A percentile compares a stretch with the other conserved stretches of the same genome.
phyloP scores from a whole-genome alignment of 1,140 invertebrate genomes.

The Rhopalosiphum maidis region DNA sequence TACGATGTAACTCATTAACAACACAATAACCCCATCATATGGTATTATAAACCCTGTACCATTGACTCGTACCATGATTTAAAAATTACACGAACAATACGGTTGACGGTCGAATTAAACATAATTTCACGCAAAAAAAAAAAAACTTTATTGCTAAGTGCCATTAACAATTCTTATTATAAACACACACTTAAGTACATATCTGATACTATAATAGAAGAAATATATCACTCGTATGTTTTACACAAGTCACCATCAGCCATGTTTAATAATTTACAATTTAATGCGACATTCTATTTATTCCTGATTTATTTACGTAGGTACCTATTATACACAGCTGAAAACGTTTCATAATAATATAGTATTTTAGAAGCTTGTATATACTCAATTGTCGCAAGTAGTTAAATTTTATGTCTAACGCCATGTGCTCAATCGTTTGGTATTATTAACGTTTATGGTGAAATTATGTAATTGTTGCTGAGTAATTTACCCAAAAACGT shows the following conservation, averaged over 20 bases:
- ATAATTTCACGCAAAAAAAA: not conserved
- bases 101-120: not conserved
- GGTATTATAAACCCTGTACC: not conserved
- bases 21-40: not conserved
- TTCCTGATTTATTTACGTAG: not conserved
- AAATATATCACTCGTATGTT: not conserved
- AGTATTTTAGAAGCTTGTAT: not conserved
- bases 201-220: not conserved
- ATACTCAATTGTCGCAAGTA: not conserved
- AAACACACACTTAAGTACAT: not conserved
- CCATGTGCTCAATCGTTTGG: not conserved
- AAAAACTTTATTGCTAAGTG: not conserved
- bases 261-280: not conserved
- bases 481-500: not conserved
- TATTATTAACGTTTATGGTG: not conserved
- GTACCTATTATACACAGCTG: not conserved
- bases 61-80: not conserved
- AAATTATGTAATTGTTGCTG: not conserved
- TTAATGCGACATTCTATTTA: not conserved
- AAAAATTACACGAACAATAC: not conserved
- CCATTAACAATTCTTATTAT: not conserved
- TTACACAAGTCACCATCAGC: not conserved
- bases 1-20: not conserved
- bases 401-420: not conserved
- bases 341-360: not conserved